phyloP scores from a whole-genome alignment of 1,140 invertebrate genomes.

The Drosophila parabipectinata region DNA sequence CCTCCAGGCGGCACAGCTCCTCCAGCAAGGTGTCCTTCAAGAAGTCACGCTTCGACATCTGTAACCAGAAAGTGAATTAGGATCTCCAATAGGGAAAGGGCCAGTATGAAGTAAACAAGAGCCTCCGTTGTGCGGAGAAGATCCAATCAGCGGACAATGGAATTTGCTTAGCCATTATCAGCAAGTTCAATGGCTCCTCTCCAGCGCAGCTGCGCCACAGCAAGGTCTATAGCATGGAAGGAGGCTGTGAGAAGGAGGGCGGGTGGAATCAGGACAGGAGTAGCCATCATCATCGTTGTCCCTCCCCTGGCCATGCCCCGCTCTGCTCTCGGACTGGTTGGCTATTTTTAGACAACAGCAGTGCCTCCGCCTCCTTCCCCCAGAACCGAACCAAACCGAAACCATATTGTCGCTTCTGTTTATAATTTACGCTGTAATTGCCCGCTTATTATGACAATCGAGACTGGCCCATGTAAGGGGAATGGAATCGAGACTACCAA shows the following conservation, averaged over 20 bases:
- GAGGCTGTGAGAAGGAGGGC: too few species aligned
- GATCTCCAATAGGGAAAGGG: neutral
- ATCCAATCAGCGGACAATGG: constrained; percentile 37
- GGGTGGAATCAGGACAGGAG: constrained; percentile 23
- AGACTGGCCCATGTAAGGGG: constrained; percentile 1
- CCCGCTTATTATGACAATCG: constrained; percentile 45
- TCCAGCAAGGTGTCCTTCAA: constrained; percentile 86
- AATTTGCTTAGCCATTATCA: constrained; percentile 52
- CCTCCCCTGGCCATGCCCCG: neutral
- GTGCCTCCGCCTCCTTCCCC: neutral
- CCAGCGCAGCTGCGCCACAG: constrained; percentile 22
- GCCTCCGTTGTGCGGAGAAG: neutral
- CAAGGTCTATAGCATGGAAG: constrained; percentile 17
- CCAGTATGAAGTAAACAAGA: constrained; percentile 6
- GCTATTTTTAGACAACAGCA: constrained; percentile 28
- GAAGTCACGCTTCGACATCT: constrained; percentile 87
- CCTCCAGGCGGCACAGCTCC: constrained; percentile 90
- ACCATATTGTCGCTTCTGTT: constrained; percentile 42
- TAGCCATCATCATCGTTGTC: constrained; percentile 15
- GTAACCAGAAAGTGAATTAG: constrained; percentile 34
- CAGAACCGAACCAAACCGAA: neutral
- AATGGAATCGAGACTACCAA: constrained; percentile 5
- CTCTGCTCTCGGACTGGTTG: constrained; percentile 16
- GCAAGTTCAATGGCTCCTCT: constrained; percentile 50
- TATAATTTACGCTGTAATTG: constrained; percentile 75